Base-by-base conservation (phyloP, 2,888 invertebrate species). In the Morpho deidamia region DNA sequence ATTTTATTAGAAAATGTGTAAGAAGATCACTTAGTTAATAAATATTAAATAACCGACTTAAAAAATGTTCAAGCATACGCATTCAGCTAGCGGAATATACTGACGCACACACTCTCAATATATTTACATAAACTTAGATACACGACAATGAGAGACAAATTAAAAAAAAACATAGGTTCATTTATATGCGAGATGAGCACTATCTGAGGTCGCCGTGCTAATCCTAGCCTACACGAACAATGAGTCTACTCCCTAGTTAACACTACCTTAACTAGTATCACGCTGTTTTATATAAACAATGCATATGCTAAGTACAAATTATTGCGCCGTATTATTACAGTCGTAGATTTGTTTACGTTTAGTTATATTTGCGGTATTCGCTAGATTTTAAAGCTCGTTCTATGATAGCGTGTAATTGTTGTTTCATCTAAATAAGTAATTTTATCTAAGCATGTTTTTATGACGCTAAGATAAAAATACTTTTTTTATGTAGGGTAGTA, bases 181-280 rank as follows among this genome's bases (percentile, higher is more conserved):
- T 54, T 47, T 45, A 58, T 50, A 55, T 58, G 47, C 47, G 23
- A 51, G 43, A 50, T 49, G 38, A 49, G 51, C 38, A 56, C 52
- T 52, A 56, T 53, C 52, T 48, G 40, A 56, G 44, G 51, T 56
- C 47, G 44, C 41, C 32, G 38, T 52, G 58, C 47, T 58, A 53
- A 56, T 51, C 53, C 58, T 38, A 12, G 56, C 40, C 50, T 50
- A 47, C 52, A 55, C 50, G 44, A 54, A 55, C 55, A 58, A 58
- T 58, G 44, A 55, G 43, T 47, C 41, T 50, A 48, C 45, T 32
- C 39, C 52, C 38, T 40, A 40, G 40, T 48, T 48, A 45, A 49
- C 54, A 58, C 47, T 43, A 44, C 58, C 53, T 51, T 53, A 56
- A 53, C 56, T 48, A 53, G 44, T 46, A 51, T 53, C 55, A 58